Base-by-base conservation (phyloP, 2,113 vertebrate species). In the Ranitomeya variabilis region DNA sequence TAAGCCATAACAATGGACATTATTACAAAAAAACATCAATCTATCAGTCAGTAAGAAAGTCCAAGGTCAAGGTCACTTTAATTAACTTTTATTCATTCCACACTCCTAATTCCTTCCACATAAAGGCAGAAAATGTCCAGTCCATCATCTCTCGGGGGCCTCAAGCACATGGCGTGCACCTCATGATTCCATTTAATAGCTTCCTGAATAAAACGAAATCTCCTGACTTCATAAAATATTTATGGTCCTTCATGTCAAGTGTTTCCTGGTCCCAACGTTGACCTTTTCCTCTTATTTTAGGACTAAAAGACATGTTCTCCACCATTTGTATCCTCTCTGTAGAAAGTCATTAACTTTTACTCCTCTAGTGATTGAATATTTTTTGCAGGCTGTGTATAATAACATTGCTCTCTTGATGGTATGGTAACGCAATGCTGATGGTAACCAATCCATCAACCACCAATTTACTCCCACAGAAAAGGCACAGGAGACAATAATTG, bases 151-250 rank as follows among this genome's bases (percentile, higher is more conserved):
- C 54, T 31, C 18, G 80, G 57, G 80, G 14, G 57, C n/a, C 80
- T 37, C 60, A 1, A 11, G 37, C 60, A 69, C 89, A n/a, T 78
- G 91, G 80, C 54, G 89, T 87, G 92, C 91, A 92, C 83, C 89
- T 88, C 91, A 81, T 91, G 91, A 91, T 93, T 90, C 85, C 89
- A 91, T 92, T 92, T 90, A 90, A 93, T 93, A 69, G 89, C 93
- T 94, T 94, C 93, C 93, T 93, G 93, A 92, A 93, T 94, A 92
- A 93, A 91, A 60, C 90, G 92, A 83, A 90, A 45, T 89, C 11
- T 89, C 90, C 86, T 91, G 86, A 86, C 90, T 85, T 73, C 31
- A 86, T 91, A n/a, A 91, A 91, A 91, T 78, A 91, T 89, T 91
- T 90, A 90, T 86, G 90, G 2, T 87, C 76, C 8, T 80, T 69